Base-by-base conservation (phyloP, 2,797 vertebrate species). In the Selene dorsalis region DNA sequence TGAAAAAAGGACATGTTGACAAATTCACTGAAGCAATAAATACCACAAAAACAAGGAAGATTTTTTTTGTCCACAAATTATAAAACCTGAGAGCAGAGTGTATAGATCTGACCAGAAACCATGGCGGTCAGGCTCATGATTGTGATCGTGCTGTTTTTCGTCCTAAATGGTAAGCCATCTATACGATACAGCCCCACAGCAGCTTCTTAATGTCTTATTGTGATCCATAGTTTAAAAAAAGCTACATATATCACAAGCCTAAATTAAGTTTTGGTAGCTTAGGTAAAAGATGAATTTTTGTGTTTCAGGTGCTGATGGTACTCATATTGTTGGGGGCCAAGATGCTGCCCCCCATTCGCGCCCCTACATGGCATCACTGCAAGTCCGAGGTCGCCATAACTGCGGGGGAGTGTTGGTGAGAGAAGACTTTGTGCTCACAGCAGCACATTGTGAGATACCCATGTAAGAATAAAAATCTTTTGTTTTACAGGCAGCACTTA, bases 341-440 rank as follows among this genome's bases (percentile, higher is more conserved):
- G 89, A 94, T 13, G 82, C 90, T 30, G 73, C 60, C 4, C 79
- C 90, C 0, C 85, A 93, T 56, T 93, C 92, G 0, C 87, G 80
- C 1, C 93, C 93, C 3, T 94, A 92, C 86, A 93, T 94, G 91
- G 92, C 84, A 30, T 92, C 88, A 0, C 6, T 94, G 69, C 90
- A 92, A 18, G 0, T 83, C 6, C 14, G 0, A 39, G 84, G 86
- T 4, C 13, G 0, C 4, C 88, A 88, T 58, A 1, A 3, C 4
- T 94, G 93, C 58, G 93, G 93, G 0, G 93, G 92, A 2, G 64
- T 63, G 4, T 86, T 94, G 63, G 56, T 94, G 65, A 85, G 60
- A 55, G 84, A 88, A 60, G 82, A 94, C 84, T 93, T 93, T 69
- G 90, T 94, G 75, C 88, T 94, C 74, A 94, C 93, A 16, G 93